Base-by-base conservation (phyloP, 35 echinoderm and acorn worm genomes). In the Heliocidaris tuberculata region DNA sequence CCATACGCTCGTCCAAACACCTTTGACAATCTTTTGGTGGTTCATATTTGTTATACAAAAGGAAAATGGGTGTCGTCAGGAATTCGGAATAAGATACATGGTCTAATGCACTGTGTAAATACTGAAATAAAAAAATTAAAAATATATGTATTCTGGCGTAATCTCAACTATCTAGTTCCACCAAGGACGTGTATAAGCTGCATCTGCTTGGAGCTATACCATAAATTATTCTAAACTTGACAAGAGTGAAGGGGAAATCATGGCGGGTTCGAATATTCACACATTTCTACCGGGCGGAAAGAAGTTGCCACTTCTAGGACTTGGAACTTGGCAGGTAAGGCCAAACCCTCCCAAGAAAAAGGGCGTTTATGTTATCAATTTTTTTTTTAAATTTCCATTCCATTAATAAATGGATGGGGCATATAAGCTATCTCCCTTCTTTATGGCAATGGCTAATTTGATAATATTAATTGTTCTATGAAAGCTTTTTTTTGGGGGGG, bases 261-360 rank as follows among this genome's bases (percentile, higher is more conserved):
- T 94, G 93, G 93, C 93, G 31, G 21, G 60, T 47, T 65, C 93
- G 59, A 94, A 94, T 27, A 59, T 85, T 17, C 59, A 65, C 42
- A 15, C 24, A 27, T 30, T 59, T 42, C 59, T 94, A 94, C 93
- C 93, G 6, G 59, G 59, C 21, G 93, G 61, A 31, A 32, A 17
- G 29, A 94, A 94, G 60, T 10, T 94, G 2, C 93, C 93, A 5
- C 29, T 94, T 15, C 60, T 94, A 12, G 93, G 93, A 30, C 15
- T 94, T 17, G 93, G 93, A 48, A 94, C 93, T 4, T 94, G 93
- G 93, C 49, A 85, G 49, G 93, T 94, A 85, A 94, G 48, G 16
- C 65, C 7, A 17, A n/a, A 5, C 65, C 19, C 19, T 42, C 65
- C 8, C 27, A 15, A 21, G 21, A 70, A 3, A 12, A 56, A 12